These are phyloP conservation scores for Cottus gobio DNA, from an alignment of 2,113 vertebrate species.

Conservation along the genomic window DNA sequence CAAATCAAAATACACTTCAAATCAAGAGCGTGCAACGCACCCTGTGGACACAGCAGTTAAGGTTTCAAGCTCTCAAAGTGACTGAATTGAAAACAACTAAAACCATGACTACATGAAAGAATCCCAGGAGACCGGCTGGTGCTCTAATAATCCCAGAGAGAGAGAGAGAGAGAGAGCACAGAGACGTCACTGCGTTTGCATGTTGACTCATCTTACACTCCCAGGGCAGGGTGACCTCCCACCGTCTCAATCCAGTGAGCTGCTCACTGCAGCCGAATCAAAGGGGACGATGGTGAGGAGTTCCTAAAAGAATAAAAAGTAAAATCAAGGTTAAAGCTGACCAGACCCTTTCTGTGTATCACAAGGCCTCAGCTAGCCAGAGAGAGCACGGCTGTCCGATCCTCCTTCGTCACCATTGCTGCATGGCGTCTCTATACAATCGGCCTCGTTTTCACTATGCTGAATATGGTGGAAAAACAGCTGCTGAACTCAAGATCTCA, in stretches of 20 bases:
- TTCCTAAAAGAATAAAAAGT: neutral
- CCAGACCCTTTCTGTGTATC: neutral
- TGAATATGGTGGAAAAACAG: neutral
- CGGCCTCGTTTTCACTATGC: neutral
- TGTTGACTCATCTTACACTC: conserved; percentile 52
- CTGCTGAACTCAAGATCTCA: neutral
- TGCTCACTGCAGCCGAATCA: neutral
- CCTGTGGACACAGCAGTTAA: neutral
- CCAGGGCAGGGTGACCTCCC: conserved; percentile 51
- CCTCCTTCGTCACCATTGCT: neutral
- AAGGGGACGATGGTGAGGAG: neutral
- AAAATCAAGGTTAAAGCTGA: neutral
- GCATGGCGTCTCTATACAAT: no score
- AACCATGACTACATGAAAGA: conserved; percentile 5
- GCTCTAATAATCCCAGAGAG: conserved; percentile 20
- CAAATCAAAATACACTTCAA: neutral
- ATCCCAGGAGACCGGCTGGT: conserved; percentile 19
- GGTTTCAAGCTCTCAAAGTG: neutral
- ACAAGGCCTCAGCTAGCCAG: neutral
- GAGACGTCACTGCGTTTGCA: conserved; percentile 28
- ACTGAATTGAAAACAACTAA: neutral
- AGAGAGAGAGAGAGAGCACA: conserved; percentile 20
- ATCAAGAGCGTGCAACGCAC: neutral
- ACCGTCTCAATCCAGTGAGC: conserved; percentile 24
- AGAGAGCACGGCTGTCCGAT: neutral